A percentile compares a stretch with the other conserved stretches of the same genome.
Evolutionary conservation across 2,113 vertebrate species (phyloP).

Genomic region (Phrynocephalus versicolor): DNA sequence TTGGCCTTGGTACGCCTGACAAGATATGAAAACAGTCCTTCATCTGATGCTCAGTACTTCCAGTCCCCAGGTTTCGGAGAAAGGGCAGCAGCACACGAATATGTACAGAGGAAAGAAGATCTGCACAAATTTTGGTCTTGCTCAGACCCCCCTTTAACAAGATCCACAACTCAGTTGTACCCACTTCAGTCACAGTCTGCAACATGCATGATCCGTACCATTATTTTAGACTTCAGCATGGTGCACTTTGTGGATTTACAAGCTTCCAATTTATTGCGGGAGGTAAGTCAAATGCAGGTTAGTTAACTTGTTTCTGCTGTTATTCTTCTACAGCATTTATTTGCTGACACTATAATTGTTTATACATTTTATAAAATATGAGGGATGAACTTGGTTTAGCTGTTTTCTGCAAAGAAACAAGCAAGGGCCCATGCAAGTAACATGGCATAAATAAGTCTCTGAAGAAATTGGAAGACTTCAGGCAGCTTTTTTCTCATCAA

Average conservation of each 20-base stretch:
- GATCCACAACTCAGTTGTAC: not conserved
- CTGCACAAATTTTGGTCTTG: not conserved
- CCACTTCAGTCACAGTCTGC: not conserved
- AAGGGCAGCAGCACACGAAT: not conserved
- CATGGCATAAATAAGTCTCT: no score
- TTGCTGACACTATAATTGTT: not conserved
- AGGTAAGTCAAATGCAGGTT: slow-evolving; percentile 34
- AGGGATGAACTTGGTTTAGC: not conserved
- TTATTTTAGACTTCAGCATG: slow-evolving; percentile 73
- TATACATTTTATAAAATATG: not conserved
- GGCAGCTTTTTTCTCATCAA: not conserved
- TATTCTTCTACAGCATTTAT: not conserved
- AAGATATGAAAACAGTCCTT: not conserved
- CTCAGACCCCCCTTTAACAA: not conserved
- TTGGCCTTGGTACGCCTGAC: slow-evolving; percentile 56
- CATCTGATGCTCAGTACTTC: not conserved
- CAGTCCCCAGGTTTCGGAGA: not conserved
- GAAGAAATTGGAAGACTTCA: not conserved
- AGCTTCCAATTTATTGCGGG: slow-evolving; percentile 49
- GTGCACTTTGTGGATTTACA: slow-evolving; percentile 65
- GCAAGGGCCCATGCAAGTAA: not conserved
- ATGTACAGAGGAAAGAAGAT: not conserved
- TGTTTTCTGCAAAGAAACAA: not conserved
- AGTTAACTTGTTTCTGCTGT: not conserved
- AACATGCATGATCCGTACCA: slow-evolving; percentile 44